Conservation (phyloP, 2,888 invertebrate species). For the Cryptosula pallasiana region DNA sequence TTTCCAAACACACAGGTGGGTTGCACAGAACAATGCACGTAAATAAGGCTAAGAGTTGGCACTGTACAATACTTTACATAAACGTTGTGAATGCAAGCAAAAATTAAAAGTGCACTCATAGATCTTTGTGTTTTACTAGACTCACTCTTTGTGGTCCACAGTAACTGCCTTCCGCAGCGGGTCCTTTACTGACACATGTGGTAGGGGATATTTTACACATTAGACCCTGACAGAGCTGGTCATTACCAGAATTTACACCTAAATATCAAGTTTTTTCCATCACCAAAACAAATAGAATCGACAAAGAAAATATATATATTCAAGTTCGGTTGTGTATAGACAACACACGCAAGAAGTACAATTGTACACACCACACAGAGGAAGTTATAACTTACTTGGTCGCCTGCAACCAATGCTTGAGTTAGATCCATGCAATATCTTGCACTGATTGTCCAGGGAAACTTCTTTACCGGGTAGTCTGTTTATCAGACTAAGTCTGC, state of each 20-base stretch:
- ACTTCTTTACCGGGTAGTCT: slow-evolving; percentile 2
- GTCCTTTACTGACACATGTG: neutral
- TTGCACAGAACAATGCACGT: too few species aligned
- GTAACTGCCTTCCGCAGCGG: slow-evolving; percentile 10
- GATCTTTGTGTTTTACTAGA: too few species aligned
- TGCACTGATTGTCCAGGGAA: slow-evolving; percentile 6
- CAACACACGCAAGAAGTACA: neutral
- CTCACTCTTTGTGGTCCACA: slow-evolving; percentile 21
- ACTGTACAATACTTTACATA: too few species aligned
- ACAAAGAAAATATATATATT: too few species aligned
- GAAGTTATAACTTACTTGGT: neutral
- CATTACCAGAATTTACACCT: slow-evolving; percentile 13
- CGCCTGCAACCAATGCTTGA: neutral
- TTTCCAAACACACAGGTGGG: too few species aligned
- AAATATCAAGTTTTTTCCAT: too few species aligned
- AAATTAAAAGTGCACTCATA: too few species aligned
- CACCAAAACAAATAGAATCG: too few species aligned
- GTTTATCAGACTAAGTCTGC: neutral
- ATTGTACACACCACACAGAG: too few species aligned
- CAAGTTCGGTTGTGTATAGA: neutral
- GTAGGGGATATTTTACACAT: slow-evolving; percentile 1
- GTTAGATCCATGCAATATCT: neutral
- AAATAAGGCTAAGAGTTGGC: too few species aligned
- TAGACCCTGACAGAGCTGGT: neutral
- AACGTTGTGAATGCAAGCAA: too few species aligned